Base-by-base conservation (phyloP, 2,113 vertebrate genomes). In the Pandion haliaetus region DNA sequence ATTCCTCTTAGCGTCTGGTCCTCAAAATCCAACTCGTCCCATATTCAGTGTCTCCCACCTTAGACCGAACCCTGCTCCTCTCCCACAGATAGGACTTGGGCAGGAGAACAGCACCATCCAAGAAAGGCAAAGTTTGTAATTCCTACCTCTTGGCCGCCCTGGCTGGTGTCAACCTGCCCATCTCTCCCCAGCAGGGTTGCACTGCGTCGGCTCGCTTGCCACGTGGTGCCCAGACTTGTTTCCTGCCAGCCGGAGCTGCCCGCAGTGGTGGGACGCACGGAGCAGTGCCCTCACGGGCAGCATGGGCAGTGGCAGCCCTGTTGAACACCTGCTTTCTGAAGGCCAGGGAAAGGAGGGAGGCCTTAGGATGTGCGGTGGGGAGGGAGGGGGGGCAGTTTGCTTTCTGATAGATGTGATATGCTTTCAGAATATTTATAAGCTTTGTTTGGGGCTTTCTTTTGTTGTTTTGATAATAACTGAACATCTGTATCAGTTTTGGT, bases 181-280 rank as follows among this genome's bases (percentile, higher is more conserved):
- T 24, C 82, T 57, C 0, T 0, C 17, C 23, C 34, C 0, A 1
- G 25, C 17, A 9, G 52, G 0, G 1, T 10, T 45, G 65, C 58
- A 26, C 31, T 47, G 42, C 3, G 1, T 5, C 40, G 80, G n/a
- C 28, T 84, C 12, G 5, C 32, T 57, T 47, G 85, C 82, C 83
- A 42, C 1, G 1, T 9, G 14, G 57, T 21, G 1, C 28, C 47
- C 2, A 2, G 76, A 19, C 25, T 74, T 3, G 0, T n/a, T 65
- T 70, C 69, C 66, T 2, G 0, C 21, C 44, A 17, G 66, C 67
- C 19, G 5, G 79, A 57, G 55, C 58, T 90, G 65, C 50, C 45
- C 8, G 3, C 0, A 0, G 17, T 4, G 74, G 18, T 5, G 81
- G 66, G 45, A 52, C 23, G 25, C 32, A 4, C 0, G 3, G 25